Base-by-base conservation (phyloP, 2,888 invertebrate species). In the Lasioglossum zephyrum region DNA sequence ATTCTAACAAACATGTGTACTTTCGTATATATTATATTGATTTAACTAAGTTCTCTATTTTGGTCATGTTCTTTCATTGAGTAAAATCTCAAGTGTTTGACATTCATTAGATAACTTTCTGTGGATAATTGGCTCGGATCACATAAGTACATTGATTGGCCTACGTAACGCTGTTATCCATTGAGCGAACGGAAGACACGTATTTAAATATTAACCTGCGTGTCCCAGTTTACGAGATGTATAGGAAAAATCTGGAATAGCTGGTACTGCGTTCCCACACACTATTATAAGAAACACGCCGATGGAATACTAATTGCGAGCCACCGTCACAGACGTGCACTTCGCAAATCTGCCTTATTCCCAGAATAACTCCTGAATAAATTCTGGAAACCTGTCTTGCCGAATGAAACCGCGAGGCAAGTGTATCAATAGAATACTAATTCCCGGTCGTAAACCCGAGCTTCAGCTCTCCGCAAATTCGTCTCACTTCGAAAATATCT, bases 361-460 rank as follows among this genome's bases (percentile, higher is more conserved):
- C 47, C 44, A 4, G 63, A 76, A 63, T 76, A 76, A 44, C 76
- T 47, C 6, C 47, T 76, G 76, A 76, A 76, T 76, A 63, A 76
- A 60, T 63, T 76, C 63, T 47, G 47, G 31, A 36, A 63, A 76
- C 63, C 63, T 63, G 76, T 76, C 76, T 76, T 44, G 31, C 73
- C 73, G 36, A 73, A 44, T 41, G 44, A 31, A 76, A 63, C 76
- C 76, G 63, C 63, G 44, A 13, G 44, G 63, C 76, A 76, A 76
- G 63, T 63, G 36, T 63, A 76, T 76, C 76, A 47, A 76, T 76
- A 47, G 76, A 76, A 63, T 63, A 76, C 76, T 44, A 63, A 76
- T 63, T 60, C 44, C 36, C 31, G 47, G 31, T 31, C 76, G 31
- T 31, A 47, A 26, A 47, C 47, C 18, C 60, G 74, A n/a, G 39